phyloP scores from a whole-genome alignment of 2,113 vertebrate genomes.

The Ictalurus furcatus region DNA sequence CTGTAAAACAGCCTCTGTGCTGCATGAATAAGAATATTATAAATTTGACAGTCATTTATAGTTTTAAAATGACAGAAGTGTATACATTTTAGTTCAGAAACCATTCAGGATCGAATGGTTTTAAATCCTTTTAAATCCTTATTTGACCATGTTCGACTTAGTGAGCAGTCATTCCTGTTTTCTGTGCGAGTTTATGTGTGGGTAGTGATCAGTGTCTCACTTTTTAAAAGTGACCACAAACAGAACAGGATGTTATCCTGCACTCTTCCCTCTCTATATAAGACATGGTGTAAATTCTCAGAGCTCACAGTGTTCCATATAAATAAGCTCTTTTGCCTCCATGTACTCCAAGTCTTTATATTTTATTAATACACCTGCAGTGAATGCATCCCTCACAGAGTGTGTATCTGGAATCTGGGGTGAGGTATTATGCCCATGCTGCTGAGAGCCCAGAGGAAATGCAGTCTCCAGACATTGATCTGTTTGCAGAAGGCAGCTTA shows the following conservation, averaged over 20 bases:
- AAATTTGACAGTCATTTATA: background rate
- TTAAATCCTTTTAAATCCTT: background rate
- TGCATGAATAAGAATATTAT: background rate
- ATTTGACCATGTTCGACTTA: too few species aligned
- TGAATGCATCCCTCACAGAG: slow-evolving; percentile 27
- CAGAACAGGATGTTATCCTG: background rate
- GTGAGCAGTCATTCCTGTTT: background rate
- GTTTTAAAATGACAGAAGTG: background rate
- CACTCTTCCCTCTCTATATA: background rate
- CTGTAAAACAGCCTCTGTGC: background rate
- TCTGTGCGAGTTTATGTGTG: background rate
- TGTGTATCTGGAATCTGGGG: slow-evolving; percentile 34
- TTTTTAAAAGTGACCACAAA: background rate
- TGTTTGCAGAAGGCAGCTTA: slow-evolving; percentile 50
- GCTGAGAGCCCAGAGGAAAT: slow-evolving; percentile 40
- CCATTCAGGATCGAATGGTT: background rate
- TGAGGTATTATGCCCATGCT: slow-evolving; percentile 36
- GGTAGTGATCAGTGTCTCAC: background rate
- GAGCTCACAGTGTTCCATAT: slow-evolving; percentile 13
- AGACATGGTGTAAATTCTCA: background rate
- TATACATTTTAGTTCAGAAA: background rate
- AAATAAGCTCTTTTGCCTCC: slow-evolving; percentile 24
- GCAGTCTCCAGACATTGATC: slow-evolving; percentile 56
- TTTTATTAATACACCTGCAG: slow-evolving; percentile 53
- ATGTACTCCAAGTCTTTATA: slow-evolving; percentile 44